Base-by-base conservation (phyloP, 2,888 invertebrate genomes). In the Macrosoma leucophasiata region DNA sequence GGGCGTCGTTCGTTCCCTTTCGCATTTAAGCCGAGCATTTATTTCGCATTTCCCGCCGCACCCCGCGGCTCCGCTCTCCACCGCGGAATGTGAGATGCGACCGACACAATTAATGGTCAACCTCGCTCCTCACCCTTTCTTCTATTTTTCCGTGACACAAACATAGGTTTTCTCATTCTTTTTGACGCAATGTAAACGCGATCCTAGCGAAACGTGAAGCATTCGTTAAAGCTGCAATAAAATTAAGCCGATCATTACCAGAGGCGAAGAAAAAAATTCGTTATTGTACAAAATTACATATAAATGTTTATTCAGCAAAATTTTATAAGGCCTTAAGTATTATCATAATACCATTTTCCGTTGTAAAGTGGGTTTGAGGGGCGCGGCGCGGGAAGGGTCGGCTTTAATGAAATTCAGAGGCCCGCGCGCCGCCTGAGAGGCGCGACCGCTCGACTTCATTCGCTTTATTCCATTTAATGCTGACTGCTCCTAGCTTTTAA, bases 401-500 rank as follows among this genome's bases (percentile, higher is more conserved):
- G 59, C 4, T 7, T 67, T 84, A 84, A 84, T 84, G 82, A 84
- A 84, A 84, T 84, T 82, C 82, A 73, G 74, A 76, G 72, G 63
- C 66, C 61, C 59, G 58, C 55, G 53, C 53, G 50, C 33, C 46
- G 41, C 55, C 50, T 44, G 52, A 53, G 54, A 50, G 62, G 62
- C 54, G 63, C 68, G 69, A 73, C 73, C 75, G 77, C 75, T 75
- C 81, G 75, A 76, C 79, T 78, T 75, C 73, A 75, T 79, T 81
- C 78, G 72, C 79, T 78, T 82, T 81, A 84, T 82, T 81, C 78
- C 82, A 79, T 81, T 81, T 81, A 82, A 82, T 81, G 81, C 82
- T 82, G 81, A 82, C 82, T 84, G 78, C 82, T 84, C 70, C 77
- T 81, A 78, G 79, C 82, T 84, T 82, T 82, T 79, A 81, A 79